phyloP scores from a whole-genome alignment of 2,888 invertebrate genomes.

The Cyaniris semiargus region DNA sequence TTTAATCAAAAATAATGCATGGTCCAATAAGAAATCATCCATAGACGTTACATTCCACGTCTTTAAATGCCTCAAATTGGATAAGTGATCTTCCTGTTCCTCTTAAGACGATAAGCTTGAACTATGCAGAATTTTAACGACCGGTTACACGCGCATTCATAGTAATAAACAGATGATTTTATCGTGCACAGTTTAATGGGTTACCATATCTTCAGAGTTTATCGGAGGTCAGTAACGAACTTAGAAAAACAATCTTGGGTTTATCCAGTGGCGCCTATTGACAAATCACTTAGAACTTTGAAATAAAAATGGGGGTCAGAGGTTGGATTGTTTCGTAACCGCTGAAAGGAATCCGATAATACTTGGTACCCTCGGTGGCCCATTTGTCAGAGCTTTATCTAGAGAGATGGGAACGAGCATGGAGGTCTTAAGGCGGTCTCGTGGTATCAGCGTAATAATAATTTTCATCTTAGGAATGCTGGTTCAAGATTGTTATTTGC shows the following conservation, averaged over 20 bases:
- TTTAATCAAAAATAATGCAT: not conserved
- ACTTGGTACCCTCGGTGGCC: not conserved
- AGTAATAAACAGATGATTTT: slow-evolving; percentile 49
- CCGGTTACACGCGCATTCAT: slow-evolving; percentile 46
- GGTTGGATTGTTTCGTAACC: slow-evolving; percentile 17
- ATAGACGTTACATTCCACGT: not conserved
- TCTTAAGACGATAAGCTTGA: slow-evolving; percentile 5
- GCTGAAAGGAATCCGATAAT: slow-evolving; percentile 9
- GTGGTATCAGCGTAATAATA: not conserved
- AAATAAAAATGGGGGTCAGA: slow-evolving; percentile 14
- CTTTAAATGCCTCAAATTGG: not conserved
- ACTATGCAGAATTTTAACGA: slow-evolving; percentile 34
- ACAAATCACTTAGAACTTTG: slow-evolving; percentile 45
- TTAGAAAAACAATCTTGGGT: slow-evolving; percentile 60
- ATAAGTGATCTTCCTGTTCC: slow-evolving; percentile 15
- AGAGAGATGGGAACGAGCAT: not conserved
- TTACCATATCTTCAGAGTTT: slow-evolving; percentile 60
- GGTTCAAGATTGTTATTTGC: no score
- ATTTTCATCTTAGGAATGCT: no score
- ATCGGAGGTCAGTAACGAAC: slow-evolving; percentile 67
- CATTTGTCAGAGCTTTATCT: not conserved
- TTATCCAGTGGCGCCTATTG: slow-evolving; percentile 63
- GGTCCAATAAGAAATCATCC: not conserved
- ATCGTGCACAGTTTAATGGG: slow-evolving; percentile 60
- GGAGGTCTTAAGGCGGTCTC: slow-evolving; percentile 13